Base-by-base conservation (phyloP, 2,113 vertebrate species). In the Pandion haliaetus region DNA sequence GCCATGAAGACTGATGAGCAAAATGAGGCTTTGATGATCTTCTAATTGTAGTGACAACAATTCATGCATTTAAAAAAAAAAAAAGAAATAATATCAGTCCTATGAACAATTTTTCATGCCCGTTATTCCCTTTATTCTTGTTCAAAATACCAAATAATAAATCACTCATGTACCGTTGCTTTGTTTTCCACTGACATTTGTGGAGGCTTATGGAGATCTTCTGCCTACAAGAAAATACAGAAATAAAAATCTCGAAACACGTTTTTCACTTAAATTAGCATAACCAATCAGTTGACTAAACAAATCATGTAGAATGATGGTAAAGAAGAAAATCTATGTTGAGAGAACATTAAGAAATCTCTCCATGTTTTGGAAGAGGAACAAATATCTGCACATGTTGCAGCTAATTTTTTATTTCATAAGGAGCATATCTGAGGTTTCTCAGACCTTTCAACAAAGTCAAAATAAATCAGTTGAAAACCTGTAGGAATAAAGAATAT, bases 11-110 rank as follows among this genome's bases (percentile, higher is more conserved):
- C 96, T 93, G 96, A 98, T 95, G 98, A 97, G 95, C 93, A 97
- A 97, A 98, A 98, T 80, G 93, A 97, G 91, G 88, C 95, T 98
- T 95, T 97, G 95, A 98, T 97, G 97, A 97, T 98, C 95, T 97
- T 90, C 88, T 97, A 97, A 98, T 96, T 98, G 97, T 97, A 89
- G 25, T 72, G 93, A 95, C 97, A 97, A 96, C 90, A 97, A 98
- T 97, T 95, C 94, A 91, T 74, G 83, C 93, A 86, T 97, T 97
- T 10, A 15, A 49, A 45, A 17, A 58, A 66, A 82, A 17, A 90
- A 93, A 93, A 69, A 89, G 38, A 94, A 97, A 95, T 80, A 92
- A 62, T 79, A 92, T 96, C 82, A 62, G 62, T 83, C 55, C 79
- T 31, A 9, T 85, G 85, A 93, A 94, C 95, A 91, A 65, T 73